Evolutionary conservation across 1,140 invertebrate genomes (phyloP), one percentile per base, ranked within the genome.

Genomic region (Bombus polaris): DNA sequence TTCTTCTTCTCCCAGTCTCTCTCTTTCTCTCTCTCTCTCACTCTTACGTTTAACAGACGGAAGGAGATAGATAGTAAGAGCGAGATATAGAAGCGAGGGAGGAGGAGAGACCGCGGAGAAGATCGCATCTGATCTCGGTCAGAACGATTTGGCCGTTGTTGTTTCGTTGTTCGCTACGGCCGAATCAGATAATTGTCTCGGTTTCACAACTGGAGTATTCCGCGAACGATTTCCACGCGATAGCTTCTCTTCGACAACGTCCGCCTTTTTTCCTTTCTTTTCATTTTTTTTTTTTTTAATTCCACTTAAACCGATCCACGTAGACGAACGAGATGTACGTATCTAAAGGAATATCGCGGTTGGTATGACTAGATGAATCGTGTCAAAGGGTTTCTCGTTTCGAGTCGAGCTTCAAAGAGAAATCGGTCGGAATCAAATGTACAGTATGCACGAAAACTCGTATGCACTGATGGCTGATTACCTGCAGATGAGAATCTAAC

Each of bases 61-160:
- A 68, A 22, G 3, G 65, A 35, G 65, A 35, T 8, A 68, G 65
- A 35, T 12, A 37, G 37, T 22, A 32, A 25, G 47, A 42, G 59
- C 22, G 39, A 65, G 62, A n/a, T n/a, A 53, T 13, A 32, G 10
- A 66, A 35, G 32, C 18, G 68, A 0, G 37, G 72, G 15, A 65
- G 73, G 15, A 65, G 73, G 32, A 32, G 85, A 42, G 73, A 73
- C 42, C 39, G 39, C 15, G 25, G 13, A 57, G 65, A 59, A 32
- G 90, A 91, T 91, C 81, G 66, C 81, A 91, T 90, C 90, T 91
- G 88, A 90, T 91, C 90, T 90, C 84, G 87, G 87, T 39, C 87
- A 82, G 79, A 82, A 78, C 84, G 83, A 82, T 86, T 88, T 86
- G 79, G 78, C 72, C 84, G 83, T 82, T 88, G 78, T 73, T 81